Evolutionary conservation across 2,797 vertebrate species (phyloP).

Genomic region (Arctocebus calabarensis): DNA sequence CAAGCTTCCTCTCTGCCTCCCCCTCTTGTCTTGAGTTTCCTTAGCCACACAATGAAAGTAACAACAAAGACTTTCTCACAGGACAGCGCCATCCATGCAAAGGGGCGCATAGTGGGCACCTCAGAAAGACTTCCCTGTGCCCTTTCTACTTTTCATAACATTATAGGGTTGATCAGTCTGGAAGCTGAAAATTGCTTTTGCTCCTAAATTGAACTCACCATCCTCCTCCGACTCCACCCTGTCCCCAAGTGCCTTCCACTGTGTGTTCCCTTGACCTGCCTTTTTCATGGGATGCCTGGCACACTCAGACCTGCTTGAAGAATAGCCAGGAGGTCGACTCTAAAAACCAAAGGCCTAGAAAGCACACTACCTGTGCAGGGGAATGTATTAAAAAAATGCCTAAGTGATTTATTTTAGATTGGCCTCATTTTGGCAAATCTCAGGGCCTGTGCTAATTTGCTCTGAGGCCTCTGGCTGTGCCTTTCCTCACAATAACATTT

Average conservation of each 20-base stretch:
- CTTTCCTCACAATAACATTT: neutral
- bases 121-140: neutral
- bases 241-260: neutral
- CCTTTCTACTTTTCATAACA: neutral
- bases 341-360: neutral
- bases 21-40: neutral
- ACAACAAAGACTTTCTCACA: neutral
- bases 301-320: neutral
- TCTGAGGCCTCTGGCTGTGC: neutral
- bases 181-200: neutral
- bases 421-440: constrained; percentile 58
- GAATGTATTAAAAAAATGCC: neutral
- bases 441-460: constrained; percentile 31
- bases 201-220: neutral
- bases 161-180: rapidly evolving
- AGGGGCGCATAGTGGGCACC: neutral
- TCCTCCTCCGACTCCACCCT: neutral
- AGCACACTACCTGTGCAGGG: neutral
- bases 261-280: neutral
- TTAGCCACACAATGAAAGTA: neutral
- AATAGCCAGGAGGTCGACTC: neutral
- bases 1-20: neutral
- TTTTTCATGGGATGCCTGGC: neutral
- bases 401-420: constrained; percentile 67
- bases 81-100: neutral